phyloP scores from a whole-genome alignment of 2,113 vertebrate species.

The Muntiacus reevesi region DNA sequence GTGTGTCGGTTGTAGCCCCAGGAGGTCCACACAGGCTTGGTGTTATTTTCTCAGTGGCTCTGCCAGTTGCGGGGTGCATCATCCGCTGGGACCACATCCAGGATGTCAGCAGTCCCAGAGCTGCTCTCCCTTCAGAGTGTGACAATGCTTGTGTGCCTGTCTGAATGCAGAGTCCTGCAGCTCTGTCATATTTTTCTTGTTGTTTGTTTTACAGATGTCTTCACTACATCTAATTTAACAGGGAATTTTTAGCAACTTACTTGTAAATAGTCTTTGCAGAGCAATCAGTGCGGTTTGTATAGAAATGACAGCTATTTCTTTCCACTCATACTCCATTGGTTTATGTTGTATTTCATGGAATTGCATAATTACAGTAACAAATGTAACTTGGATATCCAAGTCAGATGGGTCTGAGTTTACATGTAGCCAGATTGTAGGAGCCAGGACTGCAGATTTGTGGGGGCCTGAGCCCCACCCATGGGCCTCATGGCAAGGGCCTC shows the following conservation, averaged over 20 bases:
- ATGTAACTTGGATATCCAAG: background rate
- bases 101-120: background rate
- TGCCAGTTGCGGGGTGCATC: no score
- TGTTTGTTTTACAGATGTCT: background rate
- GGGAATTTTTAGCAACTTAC: background rate
- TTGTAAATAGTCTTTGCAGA: background rate
- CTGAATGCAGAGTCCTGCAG: background rate
- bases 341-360: background rate
- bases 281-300: background rate
- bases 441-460: rapidly evolving
- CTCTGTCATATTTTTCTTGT: background rate
- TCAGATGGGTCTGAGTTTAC: background rate
- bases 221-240: background rate
- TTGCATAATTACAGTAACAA: background rate
- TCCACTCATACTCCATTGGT: background rate
- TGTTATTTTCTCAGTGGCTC: background rate
- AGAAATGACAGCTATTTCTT: background rate
- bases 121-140: background rate
- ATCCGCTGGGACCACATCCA: no score
- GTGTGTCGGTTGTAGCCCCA: background rate
- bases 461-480: background rate
- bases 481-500: no score
- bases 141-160: no score
- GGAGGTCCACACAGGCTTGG: rapidly evolving
- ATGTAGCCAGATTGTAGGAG: background rate